Conservation (phyloP, 1,140 invertebrate genomes). For the Proales similis region DNA sequence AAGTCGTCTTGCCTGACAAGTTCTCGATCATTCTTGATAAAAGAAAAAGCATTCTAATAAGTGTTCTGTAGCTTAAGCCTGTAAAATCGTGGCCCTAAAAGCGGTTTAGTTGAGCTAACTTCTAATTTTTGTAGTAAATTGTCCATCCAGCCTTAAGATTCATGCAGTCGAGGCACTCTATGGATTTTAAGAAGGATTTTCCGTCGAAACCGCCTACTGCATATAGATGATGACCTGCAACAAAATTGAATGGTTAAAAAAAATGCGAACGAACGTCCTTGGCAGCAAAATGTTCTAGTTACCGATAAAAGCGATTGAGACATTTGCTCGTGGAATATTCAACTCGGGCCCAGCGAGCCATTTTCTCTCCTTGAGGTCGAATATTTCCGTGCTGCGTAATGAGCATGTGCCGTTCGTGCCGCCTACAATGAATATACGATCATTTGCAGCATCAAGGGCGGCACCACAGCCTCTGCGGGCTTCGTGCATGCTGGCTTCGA, state of each 20-base stretch:
- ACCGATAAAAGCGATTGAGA: constrained; percentile 31
- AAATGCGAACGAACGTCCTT: not conserved
- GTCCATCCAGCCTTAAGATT: constrained; percentile 34
- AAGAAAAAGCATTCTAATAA: too few relatives aligned
- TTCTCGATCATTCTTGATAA: too few relatives aligned
- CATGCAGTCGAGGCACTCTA: constrained; percentile 28
- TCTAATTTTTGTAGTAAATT: constrained; percentile 34
- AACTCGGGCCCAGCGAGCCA: constrained; percentile 15
- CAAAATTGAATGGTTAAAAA: not conserved
- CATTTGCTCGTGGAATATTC: constrained; percentile 29
- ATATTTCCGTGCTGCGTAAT: constrained; percentile 26
- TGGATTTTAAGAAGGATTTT: constrained; percentile 33
- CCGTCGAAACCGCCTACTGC: constrained; percentile 37
- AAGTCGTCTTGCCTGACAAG: too few relatives aligned
- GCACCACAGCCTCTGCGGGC: constrained; percentile 21
- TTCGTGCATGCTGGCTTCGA: constrained; percentile 19
- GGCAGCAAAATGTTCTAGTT: not conserved
- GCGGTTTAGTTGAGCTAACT: too few relatives aligned
- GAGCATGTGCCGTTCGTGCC: constrained; percentile 30
- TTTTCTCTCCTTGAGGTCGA: constrained; percentile 24
- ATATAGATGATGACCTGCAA: constrained; percentile 18
- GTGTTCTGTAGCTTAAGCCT: too few relatives aligned
- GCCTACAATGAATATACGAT: constrained; percentile 27
- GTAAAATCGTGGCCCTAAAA: too few relatives aligned
- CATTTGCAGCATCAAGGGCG: not conserved